A percentile compares a stretch with the other conserved stretches of the same genome.
These are phyloP conservation scores for Rhaphigaster nebulosa DNA, from an alignment of 2,888 invertebrate genomes.

Conservation along the genomic window DNA sequence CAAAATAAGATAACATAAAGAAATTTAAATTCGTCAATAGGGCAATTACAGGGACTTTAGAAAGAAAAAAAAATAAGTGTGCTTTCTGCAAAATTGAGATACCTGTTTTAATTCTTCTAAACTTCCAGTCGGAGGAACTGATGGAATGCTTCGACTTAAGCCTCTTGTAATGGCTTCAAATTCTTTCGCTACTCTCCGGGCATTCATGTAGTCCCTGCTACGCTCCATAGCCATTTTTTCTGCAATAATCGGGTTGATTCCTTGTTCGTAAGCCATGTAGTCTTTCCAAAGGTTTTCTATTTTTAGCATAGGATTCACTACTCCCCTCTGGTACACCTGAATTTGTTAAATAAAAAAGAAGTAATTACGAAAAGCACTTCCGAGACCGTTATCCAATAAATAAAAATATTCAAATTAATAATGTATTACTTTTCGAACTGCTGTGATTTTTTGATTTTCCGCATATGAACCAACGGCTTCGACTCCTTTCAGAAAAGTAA, in stretches of 20 bases:
- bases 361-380: neutral
- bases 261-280: conserved; percentile 96
- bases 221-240: conserved; percentile 98
- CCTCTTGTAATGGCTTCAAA: conserved; percentile 95
- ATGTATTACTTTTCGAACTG: conserved; percentile 86
- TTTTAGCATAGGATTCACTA: conserved; percentile 96
- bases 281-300: conserved; percentile 98
- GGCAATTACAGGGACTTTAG: no score
- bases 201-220: conserved; percentile 97
- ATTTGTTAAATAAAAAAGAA: conserved; percentile 61
- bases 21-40: no score
- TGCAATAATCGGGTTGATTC: conserved; percentile 89
- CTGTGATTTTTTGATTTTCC: conserved; percentile 99
- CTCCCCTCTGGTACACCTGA: conserved; percentile 93
- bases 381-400: neutral
- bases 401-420: neutral
- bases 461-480: conserved; percentile 99
- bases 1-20: no score
- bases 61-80: neutral
- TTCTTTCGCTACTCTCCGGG: conserved; percentile 94
- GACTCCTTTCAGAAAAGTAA: conserved; percentile 93
- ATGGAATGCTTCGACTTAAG: conserved; percentile 94
- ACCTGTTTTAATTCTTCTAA: conserved; percentile 95
- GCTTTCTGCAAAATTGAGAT: neutral
- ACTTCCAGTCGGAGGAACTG: conserved; percentile 93